These are phyloP conservation scores for Philantomba maxwellii DNA, from an alignment of 2,113 vertebrate genomes.

Conservation along the genomic window DNA sequence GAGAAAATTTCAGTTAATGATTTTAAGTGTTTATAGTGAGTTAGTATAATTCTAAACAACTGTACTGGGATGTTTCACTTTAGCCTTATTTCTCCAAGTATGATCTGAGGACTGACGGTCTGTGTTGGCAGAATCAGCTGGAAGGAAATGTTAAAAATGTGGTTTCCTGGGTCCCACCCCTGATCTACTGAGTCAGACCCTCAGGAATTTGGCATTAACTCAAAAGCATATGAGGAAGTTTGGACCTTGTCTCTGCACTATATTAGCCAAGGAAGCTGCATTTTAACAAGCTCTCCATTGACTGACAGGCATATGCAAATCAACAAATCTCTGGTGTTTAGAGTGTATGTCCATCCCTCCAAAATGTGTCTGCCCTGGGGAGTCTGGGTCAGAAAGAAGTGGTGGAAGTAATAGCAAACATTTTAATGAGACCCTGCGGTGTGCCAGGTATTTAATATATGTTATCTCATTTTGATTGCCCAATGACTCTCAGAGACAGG, in stretches of 20 bases:
- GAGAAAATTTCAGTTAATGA: not conserved
- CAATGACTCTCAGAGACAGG: not conserved
- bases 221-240: not conserved
- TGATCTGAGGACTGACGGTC: not conserved
- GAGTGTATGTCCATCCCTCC: rapidly evolving
- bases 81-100: not conserved
- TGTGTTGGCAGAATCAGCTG: not conserved
- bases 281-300: not conserved
- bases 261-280: not conserved
- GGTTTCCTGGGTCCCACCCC: not conserved
- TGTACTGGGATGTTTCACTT: not conserved
- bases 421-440: not conserved
- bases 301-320: not conserved
- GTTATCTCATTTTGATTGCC: not conserved
- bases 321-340: not conserved
- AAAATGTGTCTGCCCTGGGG: not conserved
- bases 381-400: not conserved
- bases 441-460: not conserved
- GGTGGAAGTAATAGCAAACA: not conserved
- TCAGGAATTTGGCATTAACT: not conserved
- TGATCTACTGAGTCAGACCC: not conserved
- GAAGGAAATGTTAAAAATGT: not conserved
- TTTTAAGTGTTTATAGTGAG: not conserved
- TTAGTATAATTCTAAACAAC: not conserved
- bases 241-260: not conserved